Evolutionary conservation across 2,113 vertebrate species (phyloP), one percentile per base, ranked within the genome.

Genomic region (Otocyon megalotis): DNA sequence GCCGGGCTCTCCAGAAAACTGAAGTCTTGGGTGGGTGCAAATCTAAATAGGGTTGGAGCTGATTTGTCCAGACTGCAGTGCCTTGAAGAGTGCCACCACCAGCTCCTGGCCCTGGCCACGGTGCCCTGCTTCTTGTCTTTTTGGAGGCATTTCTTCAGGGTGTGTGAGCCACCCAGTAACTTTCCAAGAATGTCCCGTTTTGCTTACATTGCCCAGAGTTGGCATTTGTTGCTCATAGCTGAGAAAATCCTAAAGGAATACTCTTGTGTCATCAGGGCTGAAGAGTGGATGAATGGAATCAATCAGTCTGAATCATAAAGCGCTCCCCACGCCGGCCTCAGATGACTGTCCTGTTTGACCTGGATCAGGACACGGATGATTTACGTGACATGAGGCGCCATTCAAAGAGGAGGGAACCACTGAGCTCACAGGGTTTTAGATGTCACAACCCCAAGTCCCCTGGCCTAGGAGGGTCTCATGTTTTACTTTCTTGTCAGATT

Each of bases 401-500:
- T 53, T 79, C 56, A 28, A 24, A 87, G 83, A 81, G 63, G 50
- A 74, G 3, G 26, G 58, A 53, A 50, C 56, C 15, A 1, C 67
- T 84, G 94, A 87, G 50, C 62, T 96, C 83, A 58, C 53, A 43
- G 54, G 32, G 60, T 62, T 89, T 95, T 69, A 48, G 83, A 72
- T 88, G 94, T 91, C 24, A 54, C 65, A 32, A 3, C 65, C 53
- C 48, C 0, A 0, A 48, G 43, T 54, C 84, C 60, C 63, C 60
- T 11, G 11, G 54, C 32, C 71, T 7, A 7, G 77, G 65, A 72
- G 48, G 37, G 53, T 67, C 77, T 96, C 72, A 54, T 12, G 54
- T 85, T 97, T 94, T 88, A 28, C 56, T 90, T 56, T 54, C 62
- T 35, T 79, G 82, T 95, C 89, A 71, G 56, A 80, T 63, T 74